Conservation (phyloP, 2,888 invertebrate species). For the Dynastes maya region DNA sequence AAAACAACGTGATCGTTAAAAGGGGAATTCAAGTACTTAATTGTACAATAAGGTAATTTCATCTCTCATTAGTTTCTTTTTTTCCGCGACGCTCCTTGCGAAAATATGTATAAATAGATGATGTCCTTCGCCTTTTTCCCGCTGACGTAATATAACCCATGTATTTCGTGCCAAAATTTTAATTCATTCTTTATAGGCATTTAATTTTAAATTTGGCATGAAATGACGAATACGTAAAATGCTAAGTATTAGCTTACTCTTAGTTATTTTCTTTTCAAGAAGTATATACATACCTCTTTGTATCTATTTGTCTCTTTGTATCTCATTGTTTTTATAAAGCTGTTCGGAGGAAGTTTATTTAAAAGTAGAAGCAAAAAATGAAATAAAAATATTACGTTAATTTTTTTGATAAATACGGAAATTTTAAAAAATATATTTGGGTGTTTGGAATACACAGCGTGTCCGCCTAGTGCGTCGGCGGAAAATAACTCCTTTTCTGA, state of each 20-base stretch:
- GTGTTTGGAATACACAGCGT: too few species aligned
- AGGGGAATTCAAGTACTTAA: conserved; percentile 70
- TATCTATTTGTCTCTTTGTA: too few species aligned
- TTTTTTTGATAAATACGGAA: too few species aligned
- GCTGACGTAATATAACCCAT: conserved; percentile 26
- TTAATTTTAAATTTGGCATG: conserved; percentile 10
- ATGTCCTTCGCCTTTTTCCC: conserved; percentile 23
- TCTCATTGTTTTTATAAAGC: too few species aligned
- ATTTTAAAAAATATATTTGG: too few species aligned
- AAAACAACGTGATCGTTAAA: conserved; percentile 69
- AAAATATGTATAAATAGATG: conserved; percentile 18
- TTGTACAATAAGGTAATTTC: conserved; percentile 50
- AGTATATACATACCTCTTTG: background rate
- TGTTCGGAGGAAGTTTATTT: too few species aligned
- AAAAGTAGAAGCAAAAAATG: too few species aligned
- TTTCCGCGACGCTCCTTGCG: background rate
- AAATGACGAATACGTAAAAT: background rate
- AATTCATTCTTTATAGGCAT: conserved; percentile 1
- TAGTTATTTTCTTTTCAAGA: background rate
- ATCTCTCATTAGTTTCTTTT: background rate
- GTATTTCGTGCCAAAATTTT: conserved; percentile 27
- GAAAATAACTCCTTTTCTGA: too few species aligned
- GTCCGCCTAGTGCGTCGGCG: too few species aligned
- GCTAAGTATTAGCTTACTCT: conserved; percentile 1
- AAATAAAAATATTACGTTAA: too few species aligned